A percentile compares a stretch with the other conserved stretches of the same genome.
Conservation (phyloP, 2,797 vertebrate genomes). For the Gymnopithys bicolor region DNA sequence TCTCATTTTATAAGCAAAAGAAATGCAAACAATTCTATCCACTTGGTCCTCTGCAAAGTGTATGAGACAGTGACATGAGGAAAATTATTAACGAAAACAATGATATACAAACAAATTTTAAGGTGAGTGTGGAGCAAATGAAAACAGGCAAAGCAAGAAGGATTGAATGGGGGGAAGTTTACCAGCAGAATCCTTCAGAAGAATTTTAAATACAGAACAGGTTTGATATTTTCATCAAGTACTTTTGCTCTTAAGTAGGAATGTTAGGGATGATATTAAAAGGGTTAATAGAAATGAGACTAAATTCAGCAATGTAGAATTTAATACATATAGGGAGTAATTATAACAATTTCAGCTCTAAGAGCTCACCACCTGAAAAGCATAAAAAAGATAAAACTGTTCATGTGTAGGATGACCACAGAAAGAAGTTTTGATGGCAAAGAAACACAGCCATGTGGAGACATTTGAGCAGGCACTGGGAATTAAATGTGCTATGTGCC, state of each 20-base stretch:
- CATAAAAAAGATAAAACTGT: not conserved
- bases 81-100: not conserved
- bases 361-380: not conserved
- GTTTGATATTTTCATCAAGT: not conserved
- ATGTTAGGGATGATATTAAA: not conserved
- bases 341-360: not conserved
- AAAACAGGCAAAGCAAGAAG: not conserved
- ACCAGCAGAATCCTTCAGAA: not conserved
- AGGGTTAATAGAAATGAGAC: not conserved
- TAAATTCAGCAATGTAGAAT: not conserved
- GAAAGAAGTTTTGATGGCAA: not conserved
- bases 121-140: not conserved
- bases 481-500: not conserved
- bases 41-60: not conserved
- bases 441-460: not conserved
- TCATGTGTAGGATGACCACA: not conserved
- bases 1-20: not conserved
- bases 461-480: not conserved
- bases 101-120: not conserved
- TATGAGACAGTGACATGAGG: not conserved
- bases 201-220: not conserved
- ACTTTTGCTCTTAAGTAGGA: not conserved
- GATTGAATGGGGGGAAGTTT: not conserved
- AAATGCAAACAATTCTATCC: not conserved
- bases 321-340: not conserved